Conservation (phyloP, 2,797 vertebrate genomes). For the Eutrigla gurnardus region DNA sequence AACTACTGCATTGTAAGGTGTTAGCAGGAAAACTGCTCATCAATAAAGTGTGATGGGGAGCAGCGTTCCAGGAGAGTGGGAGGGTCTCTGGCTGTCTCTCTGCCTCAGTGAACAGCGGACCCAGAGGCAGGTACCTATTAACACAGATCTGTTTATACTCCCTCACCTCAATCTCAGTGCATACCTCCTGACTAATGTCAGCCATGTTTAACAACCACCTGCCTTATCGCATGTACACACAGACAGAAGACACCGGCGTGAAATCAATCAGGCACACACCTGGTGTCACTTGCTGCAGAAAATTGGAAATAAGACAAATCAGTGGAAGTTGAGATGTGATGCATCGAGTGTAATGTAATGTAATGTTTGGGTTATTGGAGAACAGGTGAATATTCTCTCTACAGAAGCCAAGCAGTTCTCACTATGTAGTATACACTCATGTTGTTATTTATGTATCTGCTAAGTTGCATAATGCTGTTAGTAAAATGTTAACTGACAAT, state of each 20-base stretch:
- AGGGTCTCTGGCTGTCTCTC: constrained; percentile 55
- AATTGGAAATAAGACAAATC: constrained; percentile 45
- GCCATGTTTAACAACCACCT: constrained; percentile 74
- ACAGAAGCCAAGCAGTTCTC: constrained; percentile 3
- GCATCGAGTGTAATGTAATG: constrained; percentile 6
- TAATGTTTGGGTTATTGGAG: constrained; percentile 11
- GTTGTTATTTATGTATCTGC: not conserved
- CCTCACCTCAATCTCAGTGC: constrained; percentile 71
- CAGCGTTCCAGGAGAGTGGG: constrained; percentile 36
- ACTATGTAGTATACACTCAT: not conserved
- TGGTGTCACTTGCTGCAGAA: constrained; percentile 42
- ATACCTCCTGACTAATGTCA: constrained; percentile 70
- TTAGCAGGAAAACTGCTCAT: constrained; percentile 50
- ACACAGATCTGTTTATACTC: constrained; percentile 72
- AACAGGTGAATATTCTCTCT: constrained; percentile 4
- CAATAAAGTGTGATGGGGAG: constrained; percentile 51
- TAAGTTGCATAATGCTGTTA: not conserved
- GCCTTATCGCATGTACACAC: constrained; percentile 74
- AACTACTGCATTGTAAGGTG: not conserved
- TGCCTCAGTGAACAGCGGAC: constrained; percentile 56
- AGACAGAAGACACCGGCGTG: constrained; percentile 34
- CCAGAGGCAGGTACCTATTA: constrained; percentile 68
- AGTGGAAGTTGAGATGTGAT: constrained; percentile 32
- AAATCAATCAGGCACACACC: constrained; percentile 67
- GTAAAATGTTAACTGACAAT: not conserved